phyloP scores from a whole-genome alignment of 2,888 invertebrate species.

The Rutpela maculata region DNA sequence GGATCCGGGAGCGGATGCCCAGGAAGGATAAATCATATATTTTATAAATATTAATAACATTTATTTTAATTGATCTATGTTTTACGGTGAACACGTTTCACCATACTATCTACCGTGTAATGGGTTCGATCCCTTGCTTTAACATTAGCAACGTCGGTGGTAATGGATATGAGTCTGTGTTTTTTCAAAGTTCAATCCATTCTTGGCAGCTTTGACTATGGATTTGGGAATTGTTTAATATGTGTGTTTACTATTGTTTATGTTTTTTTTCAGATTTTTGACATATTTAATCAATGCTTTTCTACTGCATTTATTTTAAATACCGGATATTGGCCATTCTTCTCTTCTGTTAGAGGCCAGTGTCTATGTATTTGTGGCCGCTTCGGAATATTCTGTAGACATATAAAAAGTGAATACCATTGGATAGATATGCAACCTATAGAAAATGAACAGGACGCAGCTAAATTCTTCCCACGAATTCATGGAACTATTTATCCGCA shows the following conservation, averaged over 20 bases:
- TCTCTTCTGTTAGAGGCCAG: constrained; percentile 53
- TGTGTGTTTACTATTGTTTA: not conserved
- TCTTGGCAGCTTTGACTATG: too few relatives aligned
- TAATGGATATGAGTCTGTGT: too few relatives aligned
- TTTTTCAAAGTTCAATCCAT: too few relatives aligned
- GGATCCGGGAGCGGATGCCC: too few relatives aligned
- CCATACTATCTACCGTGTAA: too few relatives aligned
- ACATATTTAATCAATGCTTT: constrained; percentile 61
- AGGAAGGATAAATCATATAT: too few relatives aligned
- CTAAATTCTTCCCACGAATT: constrained; percentile 50
- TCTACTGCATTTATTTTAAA: constrained; percentile 62
- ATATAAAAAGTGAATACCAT: constrained; percentile 53
- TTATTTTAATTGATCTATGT: too few relatives aligned
- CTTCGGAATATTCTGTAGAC: constrained; percentile 60
- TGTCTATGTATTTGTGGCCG: constrained; percentile 61
- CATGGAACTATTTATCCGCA: constrained; percentile 47
- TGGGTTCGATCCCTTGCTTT: too few relatives aligned
- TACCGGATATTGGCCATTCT: constrained; percentile 65
- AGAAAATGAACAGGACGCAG: constrained; percentile 37
- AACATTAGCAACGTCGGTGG: too few relatives aligned
- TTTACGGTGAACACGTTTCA: too few relatives aligned
- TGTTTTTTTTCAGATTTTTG: constrained; percentile 59
- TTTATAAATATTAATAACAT: too few relatives aligned
- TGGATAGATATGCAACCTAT: constrained; percentile 57
- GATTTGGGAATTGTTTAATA: too few relatives aligned